Percentiles rank a stretch among this genome's conserved stretches.
Conservation (phyloP, 2,888 invertebrate genomes). For the Tetranychus truncatus region DNA sequence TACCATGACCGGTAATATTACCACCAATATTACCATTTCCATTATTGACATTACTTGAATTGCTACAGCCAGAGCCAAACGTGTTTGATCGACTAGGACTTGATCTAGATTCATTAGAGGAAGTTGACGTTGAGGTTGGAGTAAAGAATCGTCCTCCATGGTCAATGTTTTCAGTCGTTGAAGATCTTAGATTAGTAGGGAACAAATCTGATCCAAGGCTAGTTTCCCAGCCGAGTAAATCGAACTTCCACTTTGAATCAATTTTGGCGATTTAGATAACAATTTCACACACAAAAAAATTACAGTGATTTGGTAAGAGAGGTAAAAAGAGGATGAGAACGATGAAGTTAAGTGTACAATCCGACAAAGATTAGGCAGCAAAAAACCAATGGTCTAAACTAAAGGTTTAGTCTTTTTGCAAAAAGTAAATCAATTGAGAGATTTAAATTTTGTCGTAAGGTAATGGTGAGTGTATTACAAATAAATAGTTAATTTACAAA, state of each 20-base stretch:
- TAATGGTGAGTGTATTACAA: no score
- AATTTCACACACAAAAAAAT: neutral
- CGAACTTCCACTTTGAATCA: conserved; percentile 3
- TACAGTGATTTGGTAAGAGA: neutral
- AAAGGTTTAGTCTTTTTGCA: no score
- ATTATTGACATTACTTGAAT: neutral
- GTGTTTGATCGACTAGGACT: neutral
- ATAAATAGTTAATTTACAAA: no score
- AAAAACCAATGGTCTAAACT: no score
- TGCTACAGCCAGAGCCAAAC: neutral
- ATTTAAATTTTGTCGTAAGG: no score
- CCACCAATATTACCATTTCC: neutral
- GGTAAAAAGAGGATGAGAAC: neutral
- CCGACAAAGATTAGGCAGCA: no score
- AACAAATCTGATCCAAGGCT: conserved; percentile 17
- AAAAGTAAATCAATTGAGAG: no score
- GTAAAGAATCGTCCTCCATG: conserved; percentile 4
- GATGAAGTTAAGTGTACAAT: neutral
- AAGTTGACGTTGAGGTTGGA: neutral
- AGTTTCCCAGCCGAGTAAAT: conserved; percentile 13
- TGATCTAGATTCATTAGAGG: neutral
- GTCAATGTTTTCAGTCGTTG: conserved; percentile 7
- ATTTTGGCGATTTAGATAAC: neutral
- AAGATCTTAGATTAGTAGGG: conserved; percentile 5
- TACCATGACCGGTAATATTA: neutral